A percentile compares a stretch with the other conserved stretches of the same genome.
Conservation (phyloP, 2,113 vertebrate species). For the Atherinomorus stipes region DNA sequence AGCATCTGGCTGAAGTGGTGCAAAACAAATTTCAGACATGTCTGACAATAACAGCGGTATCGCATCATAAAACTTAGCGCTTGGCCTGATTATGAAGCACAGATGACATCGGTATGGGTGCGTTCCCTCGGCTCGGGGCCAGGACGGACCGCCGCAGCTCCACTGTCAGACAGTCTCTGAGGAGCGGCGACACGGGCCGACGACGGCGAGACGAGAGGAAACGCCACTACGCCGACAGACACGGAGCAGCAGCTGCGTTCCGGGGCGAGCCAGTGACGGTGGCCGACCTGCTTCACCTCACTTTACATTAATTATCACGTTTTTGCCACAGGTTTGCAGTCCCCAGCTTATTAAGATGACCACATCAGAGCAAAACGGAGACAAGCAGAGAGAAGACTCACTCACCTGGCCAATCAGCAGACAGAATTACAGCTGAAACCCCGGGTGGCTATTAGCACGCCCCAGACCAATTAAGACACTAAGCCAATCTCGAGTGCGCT, state of each 20-base stretch:
- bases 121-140: background rate
- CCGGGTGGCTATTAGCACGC: constrained; percentile 80
- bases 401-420: constrained; percentile 80
- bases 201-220: constrained; percentile 36
- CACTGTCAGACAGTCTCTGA: constrained; percentile 26
- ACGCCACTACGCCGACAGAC: constrained; percentile 10
- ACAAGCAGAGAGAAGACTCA: constrained; percentile 43
- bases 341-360: constrained; percentile 82
- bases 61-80: too few species aligned
- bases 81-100: too few species aligned
- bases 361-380: constrained; percentile 61
- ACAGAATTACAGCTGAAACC: constrained; percentile 70
- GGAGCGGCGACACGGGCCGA: constrained; percentile 26
- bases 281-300: constrained; percentile 74
- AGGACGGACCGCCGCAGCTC: constrained; percentile 5
- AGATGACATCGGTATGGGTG: background rate
- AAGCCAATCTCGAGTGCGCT: constrained; percentile 84
- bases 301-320: constrained; percentile 78
- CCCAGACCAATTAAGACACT: constrained; percentile 84
- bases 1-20: too few species aligned
- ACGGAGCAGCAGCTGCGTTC: constrained; percentile 44
- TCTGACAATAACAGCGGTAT: too few species aligned
- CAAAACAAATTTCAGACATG: too few species aligned
- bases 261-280: constrained; percentile 41
- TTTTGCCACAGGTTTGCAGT: constrained; percentile 42